Conservation (phyloP, 2,113 vertebrate species). For the Istiophorus platypterus region DNA sequence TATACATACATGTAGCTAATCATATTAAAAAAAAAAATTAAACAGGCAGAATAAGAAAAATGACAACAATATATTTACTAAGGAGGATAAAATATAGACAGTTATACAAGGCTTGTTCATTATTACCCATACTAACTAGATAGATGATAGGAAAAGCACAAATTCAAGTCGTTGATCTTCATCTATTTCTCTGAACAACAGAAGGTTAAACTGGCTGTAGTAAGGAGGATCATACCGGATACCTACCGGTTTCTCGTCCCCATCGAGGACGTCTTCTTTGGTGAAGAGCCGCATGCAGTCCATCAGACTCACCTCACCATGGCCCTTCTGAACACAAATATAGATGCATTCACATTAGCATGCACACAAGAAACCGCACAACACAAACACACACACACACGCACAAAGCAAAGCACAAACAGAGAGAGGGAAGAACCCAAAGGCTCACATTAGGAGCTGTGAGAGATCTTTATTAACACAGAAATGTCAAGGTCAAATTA, state of each 20-base stretch:
- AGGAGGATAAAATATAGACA: no score
- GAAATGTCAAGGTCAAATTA: not conserved
- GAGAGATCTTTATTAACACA: not conserved
- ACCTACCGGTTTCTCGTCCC: conserved; percentile 95
- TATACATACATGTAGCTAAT: not conserved
- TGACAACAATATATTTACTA: no score
- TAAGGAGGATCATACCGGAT: not conserved
- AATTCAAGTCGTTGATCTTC: no score
- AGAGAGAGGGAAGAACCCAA: conserved; percentile 40
- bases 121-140: no score
- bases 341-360: conserved; percentile 64
- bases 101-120: no score
- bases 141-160: not conserved
- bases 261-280: conserved; percentile 97
- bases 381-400: conserved; percentile 32
- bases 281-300: conserved; percentile 98
- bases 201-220: not conserved
- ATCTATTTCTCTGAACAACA: not conserved
- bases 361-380: conserved; percentile 30
- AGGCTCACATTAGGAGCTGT: conserved; percentile 46
- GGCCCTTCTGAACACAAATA: conserved; percentile 88
- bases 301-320: conserved; percentile 94
- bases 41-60: no score
- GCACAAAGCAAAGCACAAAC: conserved; percentile 42
- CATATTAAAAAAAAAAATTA: no score